These are phyloP conservation scores for Sebastolobus altivelis DNA, from an alignment of 2,797 vertebrate genomes.

Conservation along the genomic window DNA sequence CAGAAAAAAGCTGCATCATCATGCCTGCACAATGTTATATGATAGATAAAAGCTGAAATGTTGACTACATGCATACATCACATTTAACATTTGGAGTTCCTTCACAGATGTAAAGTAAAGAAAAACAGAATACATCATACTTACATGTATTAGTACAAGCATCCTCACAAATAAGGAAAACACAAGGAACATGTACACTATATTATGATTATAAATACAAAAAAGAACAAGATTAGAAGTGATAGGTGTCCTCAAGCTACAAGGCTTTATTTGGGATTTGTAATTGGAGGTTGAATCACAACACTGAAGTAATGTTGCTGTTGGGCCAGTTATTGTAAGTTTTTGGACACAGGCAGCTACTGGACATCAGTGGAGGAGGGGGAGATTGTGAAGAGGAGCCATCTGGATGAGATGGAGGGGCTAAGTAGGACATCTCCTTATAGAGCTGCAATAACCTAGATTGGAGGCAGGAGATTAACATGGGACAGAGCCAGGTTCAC, in stretches of 20 bases:
- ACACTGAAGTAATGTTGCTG: conserved; percentile 3
- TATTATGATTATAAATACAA: not conserved
- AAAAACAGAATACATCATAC: not conserved
- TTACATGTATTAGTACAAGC: not conserved
- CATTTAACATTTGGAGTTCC: not conserved
- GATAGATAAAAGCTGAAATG: not conserved
- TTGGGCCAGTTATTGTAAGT: conserved; percentile 19
- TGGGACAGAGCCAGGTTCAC: not conserved
- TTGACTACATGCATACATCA: not conserved
- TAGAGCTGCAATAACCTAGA: conserved; percentile 11
- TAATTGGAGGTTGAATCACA: not conserved
- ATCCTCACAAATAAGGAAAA: not conserved
- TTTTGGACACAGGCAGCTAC: conserved; percentile 4
- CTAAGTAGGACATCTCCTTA: conserved; percentile 21
- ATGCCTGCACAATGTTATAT: not conserved
- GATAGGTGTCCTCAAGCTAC: not conserved
- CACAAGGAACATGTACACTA: no score
- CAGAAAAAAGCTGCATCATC: not conserved
- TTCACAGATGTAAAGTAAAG: not conserved
- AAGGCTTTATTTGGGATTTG: not conserved
- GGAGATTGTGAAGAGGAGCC: conserved; percentile 1
- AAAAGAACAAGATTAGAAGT: not conserved
- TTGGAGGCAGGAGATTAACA: not conserved
- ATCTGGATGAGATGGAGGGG: conserved; percentile 14
- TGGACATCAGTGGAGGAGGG: not conserved